phyloP scores from a whole-genome alignment of 2,888 invertebrate genomes.

The Scaptomyza polygonia region DNA sequence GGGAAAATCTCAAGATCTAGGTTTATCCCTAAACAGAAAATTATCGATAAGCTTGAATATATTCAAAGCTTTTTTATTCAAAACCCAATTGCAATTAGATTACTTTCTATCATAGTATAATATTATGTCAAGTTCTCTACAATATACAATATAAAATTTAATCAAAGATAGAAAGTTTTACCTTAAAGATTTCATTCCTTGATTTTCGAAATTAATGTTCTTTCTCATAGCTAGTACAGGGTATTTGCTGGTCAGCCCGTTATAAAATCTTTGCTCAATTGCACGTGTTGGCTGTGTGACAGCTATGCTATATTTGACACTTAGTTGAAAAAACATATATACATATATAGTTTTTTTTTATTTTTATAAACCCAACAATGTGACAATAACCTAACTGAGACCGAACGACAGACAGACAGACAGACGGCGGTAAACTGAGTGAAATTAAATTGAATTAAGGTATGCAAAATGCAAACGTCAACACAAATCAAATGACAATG shows the following conservation, averaged over 20 bases:
- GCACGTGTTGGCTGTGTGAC: constrained; percentile 71
- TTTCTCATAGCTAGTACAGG: background rate
- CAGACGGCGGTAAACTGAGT: constrained; percentile 11
- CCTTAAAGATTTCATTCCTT: background rate
- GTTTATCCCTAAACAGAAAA: no score
- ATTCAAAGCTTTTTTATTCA: no score
- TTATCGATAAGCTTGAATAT: no score
- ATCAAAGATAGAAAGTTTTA: no score
- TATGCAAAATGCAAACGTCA: constrained; percentile 71
- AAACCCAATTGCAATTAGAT: no score
- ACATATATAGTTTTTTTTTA: no score
- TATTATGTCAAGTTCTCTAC: no score
- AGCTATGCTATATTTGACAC: constrained; percentile 74
- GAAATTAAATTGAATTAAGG: constrained; percentile 71
- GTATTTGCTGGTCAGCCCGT: background rate
- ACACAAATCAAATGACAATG: constrained; percentile 74
- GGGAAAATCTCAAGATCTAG: no score
- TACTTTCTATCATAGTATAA: no score
- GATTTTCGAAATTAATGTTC: background rate
- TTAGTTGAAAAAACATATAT: constrained; percentile 53
- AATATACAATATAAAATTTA: no score
- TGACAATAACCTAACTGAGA: constrained; percentile 28
- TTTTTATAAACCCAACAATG: constrained; percentile 33
- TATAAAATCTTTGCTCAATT: background rate
- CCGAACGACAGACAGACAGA: background rate